These are phyloP conservation scores for Acromyrmex echinatior DNA, from an alignment of 1,140 invertebrate species.

Conservation along the genomic window DNA sequence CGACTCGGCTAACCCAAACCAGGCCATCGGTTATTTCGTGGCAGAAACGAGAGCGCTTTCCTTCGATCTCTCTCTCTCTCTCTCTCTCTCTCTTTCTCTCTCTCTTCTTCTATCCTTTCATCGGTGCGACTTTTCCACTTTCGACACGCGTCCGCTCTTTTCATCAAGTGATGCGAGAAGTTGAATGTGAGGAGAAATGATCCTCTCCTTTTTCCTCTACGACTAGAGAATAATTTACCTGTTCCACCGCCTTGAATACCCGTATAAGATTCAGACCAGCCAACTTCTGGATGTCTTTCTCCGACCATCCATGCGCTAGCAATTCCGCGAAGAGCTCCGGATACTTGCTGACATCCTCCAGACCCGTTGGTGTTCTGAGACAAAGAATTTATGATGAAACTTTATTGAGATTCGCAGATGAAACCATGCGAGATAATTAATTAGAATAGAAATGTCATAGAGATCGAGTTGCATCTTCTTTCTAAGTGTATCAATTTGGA, in stretches of 20 bases:
- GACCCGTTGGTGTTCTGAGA: conserved; percentile 90
- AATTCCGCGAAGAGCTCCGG: conserved; percentile 91
- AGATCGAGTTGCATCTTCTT: background rate
- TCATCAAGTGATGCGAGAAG: conserved; percentile 36
- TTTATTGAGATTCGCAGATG: conserved; percentile 44
- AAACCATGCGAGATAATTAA: conserved; percentile 33
- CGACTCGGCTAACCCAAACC: conserved; percentile 71
- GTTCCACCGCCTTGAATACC: conserved; percentile 92
- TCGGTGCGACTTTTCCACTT: conserved; percentile 40
- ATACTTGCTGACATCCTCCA: conserved; percentile 95
- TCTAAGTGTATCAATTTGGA: background rate
- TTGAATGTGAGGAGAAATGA: background rate
- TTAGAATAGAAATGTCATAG: conserved; percentile 14
- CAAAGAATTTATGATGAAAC: conserved; percentile 54
- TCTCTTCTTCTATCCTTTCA: background rate
- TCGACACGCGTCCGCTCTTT: conserved; percentile 69
- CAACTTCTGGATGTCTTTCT: conserved; percentile 92
- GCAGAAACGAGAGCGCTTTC: conserved; percentile 45
- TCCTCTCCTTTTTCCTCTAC: background rate
- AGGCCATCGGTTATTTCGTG: conserved; percentile 70
- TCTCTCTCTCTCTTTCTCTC: background rate
- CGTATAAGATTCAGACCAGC: conserved; percentile 92
- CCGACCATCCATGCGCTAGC: conserved; percentile 90
- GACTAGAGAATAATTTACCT: conserved; percentile 84
- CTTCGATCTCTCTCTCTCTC: conserved; percentile 1